Evolutionary conservation across 2,888 invertebrate species (phyloP), one percentile per base, ranked within the genome.

Genomic region (Caenorhabditis sp.): DNA sequence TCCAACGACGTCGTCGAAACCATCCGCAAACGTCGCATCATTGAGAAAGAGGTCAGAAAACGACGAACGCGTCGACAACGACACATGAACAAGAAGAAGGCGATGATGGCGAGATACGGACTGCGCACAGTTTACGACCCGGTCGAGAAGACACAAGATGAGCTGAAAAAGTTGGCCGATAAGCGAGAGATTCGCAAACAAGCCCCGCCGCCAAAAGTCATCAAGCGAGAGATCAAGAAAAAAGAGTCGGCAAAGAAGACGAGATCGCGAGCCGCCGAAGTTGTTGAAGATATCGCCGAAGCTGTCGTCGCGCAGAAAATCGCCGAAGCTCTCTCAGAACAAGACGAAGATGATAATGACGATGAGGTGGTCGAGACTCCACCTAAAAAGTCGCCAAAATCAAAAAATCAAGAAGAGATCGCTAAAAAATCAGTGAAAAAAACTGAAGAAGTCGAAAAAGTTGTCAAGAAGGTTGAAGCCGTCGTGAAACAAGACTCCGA

Each of bases 1-100:
- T 69, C 72, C 5, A 67, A 69, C 17, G 77, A 76, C 14, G 77
- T 69, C 24, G 70, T 78, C 14, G 75, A 77, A 60, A 67, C 78
- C 19, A 78, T 79, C 26, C 37, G 77, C n/a, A 70, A 76, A 43
- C 59, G 77, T 17, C 61, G 76, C 14, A 14, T 77, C 17, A 65
- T 76, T 26, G 79, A 79, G 66, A 76, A 68, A 51, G 77, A 79
- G 49, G 79, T 73, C 1, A 51, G 67, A 23, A 66, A 70, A 36
- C 62, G 77, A 60, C 61, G 68, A 59, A 64, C 64, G 0, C 27
- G 77, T 23, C 62, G 73, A 21, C 69, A 71, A 54, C 26, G 70
- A 49, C 26, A 70, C 24, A 63, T 62, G 12, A 50, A 61, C 21
- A 65, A 68, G 31, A 55, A 65, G 14, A 60, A 51, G n/a, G 73